Evolutionary conservation across 2,888 invertebrate genomes (phyloP), one percentile per base, ranked within the genome.

Genomic region (Eurytoma adleriae): DNA sequence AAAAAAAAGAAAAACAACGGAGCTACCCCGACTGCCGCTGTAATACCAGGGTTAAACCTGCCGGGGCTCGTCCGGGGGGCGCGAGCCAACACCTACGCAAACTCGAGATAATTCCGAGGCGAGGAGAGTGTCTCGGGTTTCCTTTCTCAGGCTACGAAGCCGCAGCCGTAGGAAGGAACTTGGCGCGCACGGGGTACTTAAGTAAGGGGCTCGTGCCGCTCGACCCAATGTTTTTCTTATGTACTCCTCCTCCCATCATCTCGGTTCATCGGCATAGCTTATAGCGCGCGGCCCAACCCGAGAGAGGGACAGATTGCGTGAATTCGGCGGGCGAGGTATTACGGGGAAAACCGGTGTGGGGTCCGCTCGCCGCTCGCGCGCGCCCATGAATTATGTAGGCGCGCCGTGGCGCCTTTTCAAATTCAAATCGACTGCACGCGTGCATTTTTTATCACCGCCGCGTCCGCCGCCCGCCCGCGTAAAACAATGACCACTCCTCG

Each of bases 331-430:
- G 40, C 10, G 40, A 40, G 40, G 40, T 40, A 40, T 40, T 40
- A 40, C 40, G 40, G 10, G 40, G 40, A 40, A 40, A 40, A 40
- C 7, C 50, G 40, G 66, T 67, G 68, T 56, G 69, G 64, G 57
- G 16, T 59, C 78, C 66, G 67, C 30, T 48, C 40, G 40, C 40
- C 59, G 67, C 30, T 48, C 40, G 40, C 40, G 67, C 30, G 56
- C 40, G 40, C 40, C 59, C 74, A 66, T 79, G 74, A 75, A 75
- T 79, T 79, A 79, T 69, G 78, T 67, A 72, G 18, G 20, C 18
- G 57, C 56, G 24, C 54, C 54, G 52, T 10, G 40, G 64, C 64
- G 73, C 27, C 68, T 62, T 79, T 79, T 79, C 74, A 79, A 69
- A 74, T 79, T 79, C 59, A 79, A 79, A 79, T 74, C 40, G 61